Evolutionary conservation across 1,140 invertebrate species (phyloP).

Genomic region (Caenorhabditis tropicalis): DNA sequence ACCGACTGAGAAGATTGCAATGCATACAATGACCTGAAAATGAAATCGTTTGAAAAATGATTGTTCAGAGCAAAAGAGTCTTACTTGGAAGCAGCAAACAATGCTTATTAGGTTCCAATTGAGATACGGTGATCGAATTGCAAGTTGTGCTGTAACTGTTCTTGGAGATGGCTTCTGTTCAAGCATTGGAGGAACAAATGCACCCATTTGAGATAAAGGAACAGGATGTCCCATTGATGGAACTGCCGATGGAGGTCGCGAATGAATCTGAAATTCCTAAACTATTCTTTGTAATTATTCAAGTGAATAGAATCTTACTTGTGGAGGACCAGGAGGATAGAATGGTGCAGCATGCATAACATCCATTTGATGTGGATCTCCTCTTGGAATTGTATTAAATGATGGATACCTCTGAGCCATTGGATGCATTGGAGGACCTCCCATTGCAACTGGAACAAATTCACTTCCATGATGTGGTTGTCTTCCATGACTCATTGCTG

Average conservation of each 20-base stretch:
- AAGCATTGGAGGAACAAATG: slow-evolving; percentile 15
- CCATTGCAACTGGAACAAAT: neutral
- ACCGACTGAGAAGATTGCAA: neutral
- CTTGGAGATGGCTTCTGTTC: slow-evolving; percentile 15
- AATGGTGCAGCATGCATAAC: slow-evolving; percentile 5
- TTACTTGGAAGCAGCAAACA: slow-evolving; percentile 1
- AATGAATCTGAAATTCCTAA: neutral
- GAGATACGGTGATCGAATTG: neutral
- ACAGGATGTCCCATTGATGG: slow-evolving; percentile 16
- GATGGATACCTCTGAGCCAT: neutral
- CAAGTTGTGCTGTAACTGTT: neutral
- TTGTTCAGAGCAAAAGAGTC: neutral
- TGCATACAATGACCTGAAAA: neutral
- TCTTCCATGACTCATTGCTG: slow-evolving; percentile 24
- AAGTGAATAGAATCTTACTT: neutral
- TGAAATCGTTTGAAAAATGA: neutral
- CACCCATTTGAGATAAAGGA: slow-evolving; percentile 6
- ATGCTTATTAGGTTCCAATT: slow-evolving; percentile 24
- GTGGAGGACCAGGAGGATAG: neutral
- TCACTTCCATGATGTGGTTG: slow-evolving; percentile 34
- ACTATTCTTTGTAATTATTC: neutral
- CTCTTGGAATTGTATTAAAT: slow-evolving; percentile 22
- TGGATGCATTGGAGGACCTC: neutral
- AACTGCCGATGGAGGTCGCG: neutral
- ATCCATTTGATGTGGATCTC: neutral